These are phyloP conservation scores for Channa maculata DNA, from an alignment of 2,113 vertebrate species.

Conservation along the genomic window DNA sequence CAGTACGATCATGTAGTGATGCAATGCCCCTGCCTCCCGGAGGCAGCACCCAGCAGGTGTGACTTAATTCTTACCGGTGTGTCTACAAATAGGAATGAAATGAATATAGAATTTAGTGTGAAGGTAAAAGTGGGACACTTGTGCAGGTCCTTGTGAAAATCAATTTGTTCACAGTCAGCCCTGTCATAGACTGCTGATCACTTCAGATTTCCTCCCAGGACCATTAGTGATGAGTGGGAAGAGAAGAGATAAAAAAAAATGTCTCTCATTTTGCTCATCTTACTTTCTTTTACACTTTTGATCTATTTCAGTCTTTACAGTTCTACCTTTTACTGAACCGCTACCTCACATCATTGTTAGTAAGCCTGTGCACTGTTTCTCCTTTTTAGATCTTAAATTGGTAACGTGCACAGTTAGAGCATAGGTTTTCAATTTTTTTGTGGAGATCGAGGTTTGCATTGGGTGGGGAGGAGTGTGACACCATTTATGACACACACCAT, in stretches of 20 bases:
- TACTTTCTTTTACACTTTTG: not conserved
- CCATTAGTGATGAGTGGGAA: too few relatives aligned
- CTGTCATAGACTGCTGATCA: too few relatives aligned
- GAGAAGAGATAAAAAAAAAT: too few relatives aligned
- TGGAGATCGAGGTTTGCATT: not conserved
- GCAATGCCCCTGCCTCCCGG: slow-evolving; percentile 6
- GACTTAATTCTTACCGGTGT: slow-evolving; percentile 16
- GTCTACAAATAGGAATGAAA: not conserved
- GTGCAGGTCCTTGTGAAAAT: not conserved
- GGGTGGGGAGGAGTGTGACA: slow-evolving; percentile 39
- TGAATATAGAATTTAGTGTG: not conserved
- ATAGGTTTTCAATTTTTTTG: not conserved
- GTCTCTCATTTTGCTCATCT: too few relatives aligned
- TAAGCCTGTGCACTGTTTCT: not conserved
- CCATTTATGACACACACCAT: slow-evolving; percentile 68
- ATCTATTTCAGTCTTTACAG: not conserved
- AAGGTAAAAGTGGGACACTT: not conserved
- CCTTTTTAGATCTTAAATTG: slow-evolving; percentile 10
- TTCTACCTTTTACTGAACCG: too few relatives aligned
- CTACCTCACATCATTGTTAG: not conserved
- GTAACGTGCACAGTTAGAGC: not conserved
- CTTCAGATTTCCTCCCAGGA: too few relatives aligned
- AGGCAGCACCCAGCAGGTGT: not conserved
- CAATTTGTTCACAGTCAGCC: not conserved
- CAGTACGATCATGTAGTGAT: not conserved